These are phyloP conservation scores for Drosophila recens DNA, from an alignment of 2,888 invertebrate species.

Conservation along the genomic window DNA sequence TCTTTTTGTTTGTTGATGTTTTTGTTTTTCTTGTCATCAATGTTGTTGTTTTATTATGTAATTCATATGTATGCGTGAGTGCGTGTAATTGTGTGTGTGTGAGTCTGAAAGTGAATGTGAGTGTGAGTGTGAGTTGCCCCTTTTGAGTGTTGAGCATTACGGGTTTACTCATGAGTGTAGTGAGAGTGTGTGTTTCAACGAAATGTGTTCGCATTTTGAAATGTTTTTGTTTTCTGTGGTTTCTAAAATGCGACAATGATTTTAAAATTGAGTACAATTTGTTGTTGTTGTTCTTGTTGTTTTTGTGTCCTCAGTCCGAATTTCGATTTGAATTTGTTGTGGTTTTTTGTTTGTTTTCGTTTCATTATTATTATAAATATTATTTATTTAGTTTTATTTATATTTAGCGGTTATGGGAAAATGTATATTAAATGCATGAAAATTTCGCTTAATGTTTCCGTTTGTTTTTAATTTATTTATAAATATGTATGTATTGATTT, in stretches of 20 bases:
- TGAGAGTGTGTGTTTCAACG: conserved; percentile 18
- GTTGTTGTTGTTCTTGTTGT: conserved; percentile 21
- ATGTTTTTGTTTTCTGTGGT: conserved; percentile 22
- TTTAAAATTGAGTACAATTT: conserved; percentile 73
- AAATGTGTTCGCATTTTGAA: conserved; percentile 44
- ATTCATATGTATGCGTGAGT: conserved; percentile 40
- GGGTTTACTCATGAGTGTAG: conserved; percentile 6
- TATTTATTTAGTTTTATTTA: conserved; percentile 23
- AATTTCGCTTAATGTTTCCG: conserved; percentile 64
- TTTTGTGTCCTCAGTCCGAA: conserved; percentile 23
- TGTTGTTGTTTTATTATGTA: conserved; percentile 46
- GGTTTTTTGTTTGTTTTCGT: background rate
- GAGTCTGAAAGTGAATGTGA: background rate
- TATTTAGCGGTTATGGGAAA: conserved; percentile 72
- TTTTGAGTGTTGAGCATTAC: conserved; percentile 17
- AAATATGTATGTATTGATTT: conserved; percentile 54
- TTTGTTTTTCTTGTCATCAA: conserved; percentile 3
- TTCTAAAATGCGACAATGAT: conserved; percentile 73
- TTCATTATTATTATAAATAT: conserved; percentile 38
- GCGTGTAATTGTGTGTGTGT: conserved; percentile 15
- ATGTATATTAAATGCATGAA: conserved; percentile 78
- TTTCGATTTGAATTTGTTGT: conserved; percentile 29
- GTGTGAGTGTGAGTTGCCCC: background rate
- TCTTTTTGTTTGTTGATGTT: conserved; percentile 6
- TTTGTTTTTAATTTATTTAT: conserved; percentile 50